A percentile compares a stretch with the other conserved stretches of the same genome.
Conservation (phyloP, 35 echinoderm and acorn worm genomes). For the Apostichopus parvimensis region DNA sequence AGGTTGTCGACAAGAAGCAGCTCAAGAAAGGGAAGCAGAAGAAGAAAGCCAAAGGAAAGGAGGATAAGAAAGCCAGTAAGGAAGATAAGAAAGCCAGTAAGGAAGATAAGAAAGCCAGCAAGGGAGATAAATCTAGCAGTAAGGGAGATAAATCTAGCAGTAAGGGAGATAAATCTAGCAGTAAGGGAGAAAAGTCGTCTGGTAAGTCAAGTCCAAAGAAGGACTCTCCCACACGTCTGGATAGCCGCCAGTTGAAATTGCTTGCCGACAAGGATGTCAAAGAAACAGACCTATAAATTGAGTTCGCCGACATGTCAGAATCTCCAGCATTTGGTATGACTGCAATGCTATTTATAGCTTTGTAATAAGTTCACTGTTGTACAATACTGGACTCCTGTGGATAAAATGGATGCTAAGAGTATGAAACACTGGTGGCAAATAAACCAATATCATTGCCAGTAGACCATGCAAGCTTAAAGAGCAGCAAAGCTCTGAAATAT, state of each 20-base stretch:
- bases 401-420: no score
- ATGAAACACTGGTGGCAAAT: no score
- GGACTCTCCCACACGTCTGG: slow-evolving; percentile 31
- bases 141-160: background rate
- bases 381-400: no score
- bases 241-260: slow-evolving; percentile 15
- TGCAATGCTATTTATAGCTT: background rate
- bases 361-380: no score
- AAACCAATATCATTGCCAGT: no score
- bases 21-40: slow-evolving; percentile 25
- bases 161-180: background rate
- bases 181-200: background rate
- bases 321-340: background rate
- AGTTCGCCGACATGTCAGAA: background rate
- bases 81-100: background rate
- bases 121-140: background rate
- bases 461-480: no score
- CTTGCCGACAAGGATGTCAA: slow-evolving; percentile 25
- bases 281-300: slow-evolving; percentile 30
- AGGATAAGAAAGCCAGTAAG: background rate
- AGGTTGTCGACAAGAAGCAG: slow-evolving; percentile 26
- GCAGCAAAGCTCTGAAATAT: no score
- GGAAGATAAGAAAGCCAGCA: background rate
- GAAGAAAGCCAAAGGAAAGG: slow-evolving; percentile 27
- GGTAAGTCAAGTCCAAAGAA: slow-evolving; percentile 4